Percentiles rank a stretch among this genome's conserved stretches.
Evolutionary conservation across 1,140 invertebrate genomes (phyloP).

Genomic region (Lanistes nyassanus): DNA sequence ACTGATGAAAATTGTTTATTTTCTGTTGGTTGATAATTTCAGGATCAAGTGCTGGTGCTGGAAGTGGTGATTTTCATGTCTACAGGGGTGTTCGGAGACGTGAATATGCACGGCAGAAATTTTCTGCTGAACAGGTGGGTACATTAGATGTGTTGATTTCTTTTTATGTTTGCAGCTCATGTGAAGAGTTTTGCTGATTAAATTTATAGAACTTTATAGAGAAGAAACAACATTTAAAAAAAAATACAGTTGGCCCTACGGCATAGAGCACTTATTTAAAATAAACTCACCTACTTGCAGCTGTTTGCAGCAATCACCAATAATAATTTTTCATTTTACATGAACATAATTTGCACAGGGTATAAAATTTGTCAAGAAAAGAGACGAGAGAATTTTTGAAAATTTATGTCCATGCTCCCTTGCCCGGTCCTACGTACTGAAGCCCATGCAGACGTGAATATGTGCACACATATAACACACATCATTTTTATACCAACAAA

Average conservation of each 20-base stretch:
- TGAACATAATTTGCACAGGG: no score
- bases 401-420: no score
- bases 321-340: no score
- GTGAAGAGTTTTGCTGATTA: background rate
- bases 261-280: background rate
- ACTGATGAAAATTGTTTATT: no score
- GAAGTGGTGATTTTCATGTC: conserved; percentile 98
- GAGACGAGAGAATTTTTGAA: no score
- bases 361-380: no score
- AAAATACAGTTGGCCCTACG: background rate
- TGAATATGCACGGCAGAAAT: conserved; percentile 94
- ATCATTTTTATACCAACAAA: no score
- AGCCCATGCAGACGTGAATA: no score
- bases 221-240: background rate
- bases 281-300: background rate
- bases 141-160: conserved; percentile 81
- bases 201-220: background rate
- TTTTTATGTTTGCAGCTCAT: background rate
- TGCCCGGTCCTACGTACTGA: no score
- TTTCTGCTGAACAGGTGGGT: conserved; percentile 76
- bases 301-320: background rate
- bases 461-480: no score
- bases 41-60: conserved; percentile 93
- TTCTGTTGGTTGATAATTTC: no score
- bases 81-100: conserved; percentile 93